Evolutionary conservation across 1,140 invertebrate species (phyloP), one percentile per base, ranked within the genome.

Genomic region (Agrypnia vestita): DNA sequence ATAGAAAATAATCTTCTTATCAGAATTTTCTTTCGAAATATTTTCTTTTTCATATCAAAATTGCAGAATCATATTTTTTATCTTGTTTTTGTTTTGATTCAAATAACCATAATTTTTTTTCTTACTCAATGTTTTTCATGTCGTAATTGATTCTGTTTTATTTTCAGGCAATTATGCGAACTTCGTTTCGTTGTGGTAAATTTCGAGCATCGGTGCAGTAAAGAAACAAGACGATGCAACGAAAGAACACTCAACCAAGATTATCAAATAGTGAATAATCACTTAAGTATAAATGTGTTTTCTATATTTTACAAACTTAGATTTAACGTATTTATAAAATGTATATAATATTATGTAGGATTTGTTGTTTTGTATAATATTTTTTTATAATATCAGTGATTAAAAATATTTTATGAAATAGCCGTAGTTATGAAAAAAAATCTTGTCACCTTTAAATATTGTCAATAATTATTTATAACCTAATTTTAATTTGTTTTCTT

Each of bases 141-240:
- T 19, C 3, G 3, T 61, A 11, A 61, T 61, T 15, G 3, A 3
- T 44, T n/a, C 1, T 44, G 46, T 15, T 10, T 69, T 69, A n/a
- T 44, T 69, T 69, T 69, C 64, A 69, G 64, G 13, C 15, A 69
- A 69, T 35, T 69, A 69, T 44, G 64, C 43, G 12, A 69, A 69
- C 43, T 69, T 13, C 13, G 35, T 69, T 15, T 21, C 19, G 35
- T n/a, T n/a, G n/a, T 69, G 43, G 21, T 69, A 35, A n/a, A 44
- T 13, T 51, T 13, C n/a, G 49, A 51, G 49, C 11, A 35, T 35
- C 8, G 49, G n/a, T 13, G 49, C 11, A 51, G 49, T 51, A 1
- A 13, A 51, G 3, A 3, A 12, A 51, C n/a, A 51, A 51, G 11
- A 13, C 3, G 49, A 51, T 35, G 25, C 25, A 35, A 35, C 25